Conservation (phyloP, 2,888 invertebrate genomes). For the Margaritifera margaritifera region DNA sequence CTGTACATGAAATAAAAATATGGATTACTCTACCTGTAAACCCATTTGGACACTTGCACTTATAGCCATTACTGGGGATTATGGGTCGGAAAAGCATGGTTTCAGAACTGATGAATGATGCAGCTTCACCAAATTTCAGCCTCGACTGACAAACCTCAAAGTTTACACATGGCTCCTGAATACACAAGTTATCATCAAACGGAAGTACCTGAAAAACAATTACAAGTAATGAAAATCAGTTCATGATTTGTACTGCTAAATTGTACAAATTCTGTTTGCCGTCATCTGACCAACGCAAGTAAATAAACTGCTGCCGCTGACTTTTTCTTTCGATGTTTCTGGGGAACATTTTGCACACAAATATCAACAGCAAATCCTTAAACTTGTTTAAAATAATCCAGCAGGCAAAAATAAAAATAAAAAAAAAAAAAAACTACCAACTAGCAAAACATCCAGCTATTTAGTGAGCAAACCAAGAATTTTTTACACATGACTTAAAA, state of each 20-base stretch:
- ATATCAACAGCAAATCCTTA: too few relatives aligned
- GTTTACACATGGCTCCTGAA: conserved; percentile 94
- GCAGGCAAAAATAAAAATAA: too few relatives aligned
- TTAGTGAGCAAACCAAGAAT: too few relatives aligned
- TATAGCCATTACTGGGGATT: conserved; percentile 93
- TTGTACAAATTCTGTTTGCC: background rate
- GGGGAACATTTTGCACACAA: too few relatives aligned
- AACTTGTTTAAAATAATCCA: too few relatives aligned
- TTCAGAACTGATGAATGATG: conserved; percentile 89
- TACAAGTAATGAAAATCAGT: conserved; percentile 78
- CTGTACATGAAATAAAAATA: background rate
- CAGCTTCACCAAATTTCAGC: conserved; percentile 91
- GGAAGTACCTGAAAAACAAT: conserved; percentile 82
- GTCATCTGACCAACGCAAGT: too few relatives aligned
- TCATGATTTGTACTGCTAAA: too few relatives aligned
- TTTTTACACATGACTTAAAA: too few relatives aligned
- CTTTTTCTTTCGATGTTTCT: too few relatives aligned
- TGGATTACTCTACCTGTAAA: conserved; percentile 82
- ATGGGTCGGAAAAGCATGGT: conserved; percentile 94
- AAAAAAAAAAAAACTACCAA: too few relatives aligned
- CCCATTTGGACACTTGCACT: conserved; percentile 91
- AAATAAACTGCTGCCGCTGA: too few relatives aligned
- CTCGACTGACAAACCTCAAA: conserved; percentile 94
- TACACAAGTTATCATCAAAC: conserved; percentile 96
- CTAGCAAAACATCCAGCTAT: too few relatives aligned